These are phyloP conservation scores for Plebejus melissa DNA, from an alignment of 2,888 invertebrate genomes.

Conservation along the genomic window DNA sequence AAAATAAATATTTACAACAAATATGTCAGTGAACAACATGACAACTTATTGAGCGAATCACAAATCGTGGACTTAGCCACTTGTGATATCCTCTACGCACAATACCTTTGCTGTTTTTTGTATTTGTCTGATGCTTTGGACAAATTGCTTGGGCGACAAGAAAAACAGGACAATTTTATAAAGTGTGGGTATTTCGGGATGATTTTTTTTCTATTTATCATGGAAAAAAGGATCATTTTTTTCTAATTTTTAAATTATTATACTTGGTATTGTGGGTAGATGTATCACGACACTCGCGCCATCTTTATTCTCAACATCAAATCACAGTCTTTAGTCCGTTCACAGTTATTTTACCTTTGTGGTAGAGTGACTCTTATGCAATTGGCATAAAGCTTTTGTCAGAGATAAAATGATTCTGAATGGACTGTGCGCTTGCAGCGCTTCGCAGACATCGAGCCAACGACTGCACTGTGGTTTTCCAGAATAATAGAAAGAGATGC, in stretches of 20 bases:
- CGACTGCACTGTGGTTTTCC: conserved; percentile 8
- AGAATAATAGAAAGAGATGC: background rate
- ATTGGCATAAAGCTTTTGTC: background rate
- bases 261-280: conserved; percentile 7
- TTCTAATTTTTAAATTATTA: too few species aligned
- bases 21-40: conserved; percentile 35
- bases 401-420: background rate
- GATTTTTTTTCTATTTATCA: too few species aligned
- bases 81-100: background rate
- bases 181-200: too few species aligned
- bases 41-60: conserved; percentile 36
- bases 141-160: too few species aligned
- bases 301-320: conserved; percentile 50
- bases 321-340: conserved; percentile 56
- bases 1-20: conserved; percentile 57
- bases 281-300: conserved; percentile 18
- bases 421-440: background rate
- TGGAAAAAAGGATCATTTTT: too few species aligned
- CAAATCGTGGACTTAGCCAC: conserved; percentile 3
- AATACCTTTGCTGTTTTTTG: conserved; percentile 3
- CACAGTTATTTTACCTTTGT: conserved; percentile 30
- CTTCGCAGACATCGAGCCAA: background rate
- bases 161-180: too few species aligned
- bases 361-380: background rate
- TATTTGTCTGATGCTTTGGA: too few species aligned